Base-by-base conservation (phyloP, 1,140 invertebrate genomes). In the Hycleus cichorii region DNA sequence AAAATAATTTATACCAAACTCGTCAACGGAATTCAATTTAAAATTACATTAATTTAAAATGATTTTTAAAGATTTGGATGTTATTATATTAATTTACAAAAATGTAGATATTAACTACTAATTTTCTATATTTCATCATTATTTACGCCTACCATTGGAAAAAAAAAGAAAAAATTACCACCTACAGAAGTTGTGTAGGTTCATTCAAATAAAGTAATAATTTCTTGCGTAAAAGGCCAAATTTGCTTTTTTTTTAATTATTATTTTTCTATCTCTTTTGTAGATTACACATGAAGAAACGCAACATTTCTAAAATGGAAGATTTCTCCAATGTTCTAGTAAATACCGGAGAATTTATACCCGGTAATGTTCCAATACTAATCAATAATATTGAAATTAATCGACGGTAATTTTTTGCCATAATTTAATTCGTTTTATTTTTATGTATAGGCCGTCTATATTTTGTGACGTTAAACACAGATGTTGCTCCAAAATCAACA, bases 381-480 rank as follows among this genome's bases (percentile, higher is more conserved):
- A 47, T 46, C 8, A 52, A 38, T 46, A 55, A 39, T 58, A 18
- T 57, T 64, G n/a, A 40, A 62, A 51, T 58, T 52, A 60, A 60
- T 57, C 18, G 18, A 18, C 18, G 18, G 18, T 18, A 18, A 18
- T 18, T 18, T 18, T 18, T 18, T 18, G 18, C 2, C 18, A 18
- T 18, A 18, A 18, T 18, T 18, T 18, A 18, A 18, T 47, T 56
- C 44, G 49, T 62, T 66, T 64, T 67, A 46, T 81, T 82, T 61
- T 77, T 1, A 18, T 18, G 18, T 18, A 18, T 18, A 96, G 94
- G 95, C 80, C 89, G 90, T 46, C 77, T 97, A 24, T 97, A 95
- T 77, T 97, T 98, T 81, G 90, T 92, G 18, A 93, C 92, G 6
- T 77, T 97, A 45, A 82, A 86, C 66, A 84, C 83, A 38, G 78